phyloP scores from a whole-genome alignment of 2,113 vertebrate genomes.

The Heterotilapia buettikoferi region DNA sequence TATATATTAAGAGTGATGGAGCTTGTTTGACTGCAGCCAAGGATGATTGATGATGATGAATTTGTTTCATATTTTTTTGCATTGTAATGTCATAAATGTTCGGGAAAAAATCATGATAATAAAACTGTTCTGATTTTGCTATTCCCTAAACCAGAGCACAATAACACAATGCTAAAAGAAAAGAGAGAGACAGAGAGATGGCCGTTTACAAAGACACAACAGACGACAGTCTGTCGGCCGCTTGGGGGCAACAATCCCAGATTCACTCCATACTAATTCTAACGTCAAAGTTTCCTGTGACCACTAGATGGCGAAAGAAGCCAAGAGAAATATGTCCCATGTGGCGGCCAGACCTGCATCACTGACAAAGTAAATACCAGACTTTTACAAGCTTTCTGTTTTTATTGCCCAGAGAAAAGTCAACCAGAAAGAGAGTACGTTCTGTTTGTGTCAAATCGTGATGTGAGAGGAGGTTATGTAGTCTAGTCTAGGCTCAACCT shows the following conservation, averaged over 20 bases:
- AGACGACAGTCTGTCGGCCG: neutral
- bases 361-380: neutral
- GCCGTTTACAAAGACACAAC: neutral
- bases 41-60: neutral
- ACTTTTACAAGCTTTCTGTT: neutral
- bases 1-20: neutral
- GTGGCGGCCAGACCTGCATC: neutral
- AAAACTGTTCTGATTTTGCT: neutral
- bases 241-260: neutral
- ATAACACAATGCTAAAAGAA: neutral
- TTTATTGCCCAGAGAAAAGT: neutral
- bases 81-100: neutral
- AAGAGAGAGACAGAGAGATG: neutral
- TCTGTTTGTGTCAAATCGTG: neutral
- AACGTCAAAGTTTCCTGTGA: neutral
- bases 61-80: neutral
- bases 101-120: accelerated
- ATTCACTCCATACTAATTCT: neutral
- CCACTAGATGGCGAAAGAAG: slow-evolving; percentile 34
- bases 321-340: neutral
- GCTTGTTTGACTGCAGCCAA: neutral
- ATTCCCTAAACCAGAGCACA: neutral
- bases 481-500: neutral
- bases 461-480: neutral
- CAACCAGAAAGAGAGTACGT: neutral